Conservation (phyloP, 64 coral and sea anemone genomes). For the Orbicella faveolata region DNA sequence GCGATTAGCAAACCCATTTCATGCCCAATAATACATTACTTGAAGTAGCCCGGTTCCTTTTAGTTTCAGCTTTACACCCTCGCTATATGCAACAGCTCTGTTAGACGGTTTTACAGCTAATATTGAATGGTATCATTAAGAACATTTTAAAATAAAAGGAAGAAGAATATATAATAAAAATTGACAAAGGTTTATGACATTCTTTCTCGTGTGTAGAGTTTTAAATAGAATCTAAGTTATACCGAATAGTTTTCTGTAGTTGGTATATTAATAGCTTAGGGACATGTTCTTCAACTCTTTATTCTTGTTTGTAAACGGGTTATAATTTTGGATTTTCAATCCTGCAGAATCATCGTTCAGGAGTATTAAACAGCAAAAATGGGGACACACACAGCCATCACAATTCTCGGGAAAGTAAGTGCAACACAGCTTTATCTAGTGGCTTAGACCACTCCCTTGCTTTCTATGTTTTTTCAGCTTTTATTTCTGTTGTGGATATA, state of each 20-base stretch:
- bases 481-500: not conserved
- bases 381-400: slow-evolving; percentile 16
- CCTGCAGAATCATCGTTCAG: slow-evolving; percentile 30
- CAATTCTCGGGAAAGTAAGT: slow-evolving; percentile 34
- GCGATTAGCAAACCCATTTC: slow-evolving; percentile 48
- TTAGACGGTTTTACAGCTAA: not conserved
- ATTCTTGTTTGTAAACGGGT: not conserved
- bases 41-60: not conserved
- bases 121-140: not conserved
- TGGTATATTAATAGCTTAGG: not conserved
- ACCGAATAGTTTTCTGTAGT: no score
- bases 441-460: not conserved
- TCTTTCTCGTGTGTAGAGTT: not conserved
- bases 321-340: not conserved
- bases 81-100: not conserved
- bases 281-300: not conserved
- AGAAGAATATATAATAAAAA: not conserved
- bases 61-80: not conserved
- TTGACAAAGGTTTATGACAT: not conserved
- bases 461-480: not conserved
- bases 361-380: slow-evolving; percentile 17
- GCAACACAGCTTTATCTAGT: not conserved
- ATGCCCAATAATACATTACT: slow-evolving; percentile 1
- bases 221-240: not conserved
- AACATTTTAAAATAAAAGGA: not conserved